Conservation (phyloP, 2,888 invertebrate genomes). For the Anoncus sp. region DNA sequence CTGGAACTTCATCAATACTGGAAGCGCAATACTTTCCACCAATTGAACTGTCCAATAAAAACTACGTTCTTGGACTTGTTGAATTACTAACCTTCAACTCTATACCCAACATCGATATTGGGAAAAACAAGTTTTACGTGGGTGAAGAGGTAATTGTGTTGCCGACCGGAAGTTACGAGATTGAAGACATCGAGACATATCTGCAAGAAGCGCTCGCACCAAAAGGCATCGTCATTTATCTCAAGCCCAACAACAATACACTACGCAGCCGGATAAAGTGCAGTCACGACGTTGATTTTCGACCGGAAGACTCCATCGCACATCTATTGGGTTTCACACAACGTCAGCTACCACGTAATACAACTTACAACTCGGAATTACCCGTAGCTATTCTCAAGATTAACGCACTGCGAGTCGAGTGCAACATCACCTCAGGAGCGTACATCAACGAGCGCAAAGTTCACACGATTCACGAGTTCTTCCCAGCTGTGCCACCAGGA, state of each 20-base stretch:
- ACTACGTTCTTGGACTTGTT: conserved; percentile 71
- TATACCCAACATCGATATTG: conserved; percentile 74
- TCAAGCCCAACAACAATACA: too few relatives aligned
- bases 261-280: conserved; percentile 46
- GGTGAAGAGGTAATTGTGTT: conserved; percentile 59
- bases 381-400: too few relatives aligned
- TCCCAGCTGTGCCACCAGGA: too few relatives aligned
- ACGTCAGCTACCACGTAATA: too few relatives aligned
- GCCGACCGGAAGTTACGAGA: conserved; percentile 73
- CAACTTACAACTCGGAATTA: conserved; percentile 54
- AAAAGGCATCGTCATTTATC: neutral
- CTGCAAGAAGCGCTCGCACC: too few relatives aligned
- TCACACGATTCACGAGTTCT: too few relatives aligned
- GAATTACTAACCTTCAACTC: conserved; percentile 72
- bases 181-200: conserved; percentile 70
- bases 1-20: conserved; percentile 68
- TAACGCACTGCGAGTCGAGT: too few relatives aligned
- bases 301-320: conserved; percentile 45
- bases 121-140: conserved; percentile 67
- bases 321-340: too few relatives aligned
- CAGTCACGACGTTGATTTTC: conserved; percentile 35
- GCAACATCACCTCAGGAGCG: too few relatives aligned
- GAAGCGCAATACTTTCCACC: conserved; percentile 69
- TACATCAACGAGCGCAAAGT: too few relatives aligned
- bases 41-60: conserved; percentile 65